phyloP scores from a whole-genome alignment of 2,797 vertebrate species.

The Poeciliopsis infans region DNA sequence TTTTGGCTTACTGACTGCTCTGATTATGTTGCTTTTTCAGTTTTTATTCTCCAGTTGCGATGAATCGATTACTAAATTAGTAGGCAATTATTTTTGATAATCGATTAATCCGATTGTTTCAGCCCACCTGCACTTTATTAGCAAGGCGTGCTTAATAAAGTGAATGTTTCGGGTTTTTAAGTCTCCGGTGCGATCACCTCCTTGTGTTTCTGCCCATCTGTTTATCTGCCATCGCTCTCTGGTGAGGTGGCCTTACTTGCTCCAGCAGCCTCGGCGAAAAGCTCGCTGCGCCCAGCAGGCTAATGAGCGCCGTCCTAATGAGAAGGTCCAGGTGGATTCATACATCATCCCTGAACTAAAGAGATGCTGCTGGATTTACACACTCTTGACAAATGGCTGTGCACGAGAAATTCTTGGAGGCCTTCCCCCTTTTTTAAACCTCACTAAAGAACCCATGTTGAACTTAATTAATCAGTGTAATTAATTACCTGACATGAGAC shows the following conservation, averaged over 20 bases:
- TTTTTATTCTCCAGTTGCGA: too few relatives aligned
- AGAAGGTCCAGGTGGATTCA: slow-evolving; percentile 64
- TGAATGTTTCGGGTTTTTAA: neutral
- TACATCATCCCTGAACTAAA: slow-evolving; percentile 63
- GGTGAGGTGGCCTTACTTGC: slow-evolving; percentile 58
- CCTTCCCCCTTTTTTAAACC: slow-evolving; percentile 64
- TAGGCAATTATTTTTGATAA: too few relatives aligned
- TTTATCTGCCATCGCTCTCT: slow-evolving; percentile 43
- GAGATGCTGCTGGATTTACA: slow-evolving; percentile 67
- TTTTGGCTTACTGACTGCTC: too few relatives aligned
- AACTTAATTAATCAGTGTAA: slow-evolving; percentile 82
- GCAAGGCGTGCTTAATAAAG: neutral
- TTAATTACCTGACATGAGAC: slow-evolving; percentile 78
- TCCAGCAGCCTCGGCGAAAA: slow-evolving; percentile 58
- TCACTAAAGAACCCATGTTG: slow-evolving; percentile 74
- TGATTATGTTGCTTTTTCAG: too few relatives aligned
- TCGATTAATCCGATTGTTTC: too few relatives aligned
- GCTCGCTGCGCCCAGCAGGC: slow-evolving; percentile 51
- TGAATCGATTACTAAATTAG: too few relatives aligned
- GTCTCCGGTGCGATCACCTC: neutral
- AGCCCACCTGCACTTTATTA: neutral
- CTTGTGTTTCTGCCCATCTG: neutral
- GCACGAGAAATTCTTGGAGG: slow-evolving; percentile 64
- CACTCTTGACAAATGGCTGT: slow-evolving; percentile 69
- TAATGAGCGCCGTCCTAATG: slow-evolving; percentile 75